A percentile compares a stretch with the other conserved stretches of the same genome.
Evolutionary conservation across 2,797 vertebrate species (phyloP).

Genomic region (Danio kyathit): DNA sequence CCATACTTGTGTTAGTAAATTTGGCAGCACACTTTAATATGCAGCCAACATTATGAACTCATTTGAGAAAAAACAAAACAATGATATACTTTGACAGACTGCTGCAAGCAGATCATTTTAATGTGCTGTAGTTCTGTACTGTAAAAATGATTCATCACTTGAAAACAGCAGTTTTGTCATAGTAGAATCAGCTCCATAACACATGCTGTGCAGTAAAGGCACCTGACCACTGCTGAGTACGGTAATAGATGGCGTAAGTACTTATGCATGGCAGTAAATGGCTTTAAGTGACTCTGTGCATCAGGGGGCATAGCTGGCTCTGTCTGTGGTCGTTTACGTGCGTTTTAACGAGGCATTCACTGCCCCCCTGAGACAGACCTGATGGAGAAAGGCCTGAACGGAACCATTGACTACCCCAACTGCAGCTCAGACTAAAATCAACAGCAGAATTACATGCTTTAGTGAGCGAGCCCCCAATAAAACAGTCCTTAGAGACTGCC

Average conservation of each 20-base stretch:
- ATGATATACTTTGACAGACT: neutral
- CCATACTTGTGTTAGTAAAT: conserved; percentile 19
- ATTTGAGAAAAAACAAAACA: neutral
- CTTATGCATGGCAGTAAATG: conserved; percentile 55
- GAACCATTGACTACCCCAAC: conserved; percentile 73
- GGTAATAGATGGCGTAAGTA: conserved; percentile 53
- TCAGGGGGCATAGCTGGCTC: conserved; percentile 54
- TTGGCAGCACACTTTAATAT: neutral
- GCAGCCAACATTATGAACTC: conserved; percentile 4
- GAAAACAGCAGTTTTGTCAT: conserved; percentile 7
- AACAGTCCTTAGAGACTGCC: conserved; percentile 66
- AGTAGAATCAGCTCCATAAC: conserved; percentile 27
- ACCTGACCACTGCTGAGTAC: conserved; percentile 38
- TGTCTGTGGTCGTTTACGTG: conserved; percentile 72
- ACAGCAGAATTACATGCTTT: conserved; percentile 76
- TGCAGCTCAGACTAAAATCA: conserved; percentile 76
- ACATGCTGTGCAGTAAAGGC: conserved; percentile 33
- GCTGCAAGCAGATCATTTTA: conserved; percentile 4
- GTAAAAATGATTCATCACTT: conserved; percentile 11
- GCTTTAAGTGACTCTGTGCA: conserved; percentile 57
- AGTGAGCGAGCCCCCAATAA: conserved; percentile 72
- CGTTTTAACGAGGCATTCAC: conserved; percentile 73
- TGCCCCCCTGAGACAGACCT: conserved; percentile 68
- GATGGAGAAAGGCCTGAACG: conserved; percentile 73
- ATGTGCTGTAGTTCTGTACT: neutral